Conservation (phyloP, 2,113 vertebrate species). For the Vimba vimba region DNA sequence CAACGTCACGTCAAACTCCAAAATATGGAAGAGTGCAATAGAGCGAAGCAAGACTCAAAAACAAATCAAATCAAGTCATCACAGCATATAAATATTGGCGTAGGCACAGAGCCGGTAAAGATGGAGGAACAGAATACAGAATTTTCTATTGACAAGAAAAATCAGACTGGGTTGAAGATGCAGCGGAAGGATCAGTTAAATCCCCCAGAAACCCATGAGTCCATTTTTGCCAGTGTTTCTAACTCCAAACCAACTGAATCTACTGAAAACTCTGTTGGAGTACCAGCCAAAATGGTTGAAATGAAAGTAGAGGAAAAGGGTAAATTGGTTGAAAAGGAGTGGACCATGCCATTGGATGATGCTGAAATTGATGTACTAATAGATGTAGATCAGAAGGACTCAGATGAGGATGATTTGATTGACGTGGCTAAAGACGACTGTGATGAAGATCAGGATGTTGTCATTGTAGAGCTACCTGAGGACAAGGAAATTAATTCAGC, state of each 20-base stretch:
- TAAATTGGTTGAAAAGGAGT: constrained; percentile 58
- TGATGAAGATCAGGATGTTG: constrained; percentile 41
- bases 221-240: constrained; percentile 57
- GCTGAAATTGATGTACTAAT: constrained; percentile 65
- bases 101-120: constrained; percentile 70
- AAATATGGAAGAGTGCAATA: neutral
- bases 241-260: constrained; percentile 29
- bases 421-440: neutral
- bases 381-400: constrained; percentile 49
- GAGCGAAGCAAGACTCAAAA: neutral
- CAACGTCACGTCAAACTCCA: neutral
- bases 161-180: constrained; percentile 9
- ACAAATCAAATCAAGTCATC: neutral
- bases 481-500: constrained; percentile 8
- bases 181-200: constrained; percentile 54
- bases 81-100: constrained; percentile 54
- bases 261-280: constrained; percentile 1
- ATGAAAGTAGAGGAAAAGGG: neutral
- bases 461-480: constrained; percentile 35
- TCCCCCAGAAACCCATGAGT: constrained; percentile 61
- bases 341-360: constrained; percentile 76
- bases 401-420: constrained; percentile 6
- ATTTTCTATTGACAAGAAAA: constrained; percentile 11
- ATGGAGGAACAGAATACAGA: constrained; percentile 58
- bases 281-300: neutral